Evolutionary conservation across 2,113 vertebrate species (phyloP).

Genomic region (Elanoides forficatus): DNA sequence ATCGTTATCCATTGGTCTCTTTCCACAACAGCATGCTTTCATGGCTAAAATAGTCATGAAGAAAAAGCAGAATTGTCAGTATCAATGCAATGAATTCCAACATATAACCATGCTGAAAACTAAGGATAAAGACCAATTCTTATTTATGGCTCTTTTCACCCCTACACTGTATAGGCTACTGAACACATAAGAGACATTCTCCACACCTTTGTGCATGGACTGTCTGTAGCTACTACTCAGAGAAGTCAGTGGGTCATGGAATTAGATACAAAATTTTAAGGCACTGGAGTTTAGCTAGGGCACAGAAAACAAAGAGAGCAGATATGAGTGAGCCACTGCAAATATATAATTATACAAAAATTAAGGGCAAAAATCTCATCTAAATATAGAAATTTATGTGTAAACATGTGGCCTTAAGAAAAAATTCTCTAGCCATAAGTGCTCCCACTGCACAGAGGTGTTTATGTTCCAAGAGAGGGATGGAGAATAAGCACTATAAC

Average conservation of each 20-base stretch:
- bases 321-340: not conserved
- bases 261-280: not conserved
- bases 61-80: not conserved
- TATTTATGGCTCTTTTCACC: not conserved
- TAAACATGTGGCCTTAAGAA: not conserved
- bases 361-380: not conserved
- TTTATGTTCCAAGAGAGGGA: not conserved
- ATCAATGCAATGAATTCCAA: not conserved
- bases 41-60: not conserved
- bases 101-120: not conserved
- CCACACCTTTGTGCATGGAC: not conserved
- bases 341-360: not conserved
- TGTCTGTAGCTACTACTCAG: not conserved
- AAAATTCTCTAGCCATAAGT: not conserved
- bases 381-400: not conserved
- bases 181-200: not conserved
- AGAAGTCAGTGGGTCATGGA: not conserved
- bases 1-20: not conserved
- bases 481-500: not conserved
- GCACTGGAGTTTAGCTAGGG: not conserved
- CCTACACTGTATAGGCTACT: not conserved
- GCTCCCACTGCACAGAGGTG: not conserved
- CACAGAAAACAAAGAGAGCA: not conserved
- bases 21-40: not conserved
- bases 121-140: not conserved